phyloP scores from a whole-genome alignment of 2,113 vertebrate genomes.

The Triplophysa siluroides region DNA sequence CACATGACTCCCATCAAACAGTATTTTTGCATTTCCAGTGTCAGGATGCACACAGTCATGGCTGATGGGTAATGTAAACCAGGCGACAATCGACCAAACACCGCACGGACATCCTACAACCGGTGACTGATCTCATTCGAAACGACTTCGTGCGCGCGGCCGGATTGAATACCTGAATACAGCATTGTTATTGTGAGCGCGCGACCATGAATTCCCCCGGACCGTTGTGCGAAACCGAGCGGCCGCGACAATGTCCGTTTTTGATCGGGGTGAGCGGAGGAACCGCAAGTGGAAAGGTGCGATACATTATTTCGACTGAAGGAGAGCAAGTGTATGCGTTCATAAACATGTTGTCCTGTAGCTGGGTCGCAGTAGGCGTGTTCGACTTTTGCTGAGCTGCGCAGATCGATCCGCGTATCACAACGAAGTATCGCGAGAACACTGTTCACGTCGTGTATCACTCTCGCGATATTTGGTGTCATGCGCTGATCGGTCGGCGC shows the following conservation, averaged over 20 bases:
- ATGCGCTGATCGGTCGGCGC: too few species aligned
- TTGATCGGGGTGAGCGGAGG: conserved; percentile 93
- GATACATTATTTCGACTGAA: background rate
- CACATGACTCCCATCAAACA: background rate
- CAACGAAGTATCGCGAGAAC: too few species aligned
- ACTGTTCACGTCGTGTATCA: too few species aligned
- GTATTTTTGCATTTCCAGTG: background rate
- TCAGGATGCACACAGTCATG: background rate
- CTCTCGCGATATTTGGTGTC: too few species aligned
- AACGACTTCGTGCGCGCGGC: background rate
- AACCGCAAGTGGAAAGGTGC: conserved; percentile 92
- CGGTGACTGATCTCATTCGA: background rate
- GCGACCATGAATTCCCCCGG: conserved; percentile 72
- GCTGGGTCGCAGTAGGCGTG: too few species aligned
- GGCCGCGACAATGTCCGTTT: conserved; percentile 82
- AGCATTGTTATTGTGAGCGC: background rate
- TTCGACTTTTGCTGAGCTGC: too few species aligned
- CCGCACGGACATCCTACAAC: background rate
- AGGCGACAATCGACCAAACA: background rate
- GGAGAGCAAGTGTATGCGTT: background rate
- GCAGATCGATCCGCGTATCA: too few species aligned
- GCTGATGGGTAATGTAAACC: background rate
- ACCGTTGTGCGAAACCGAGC: conserved; percentile 69
- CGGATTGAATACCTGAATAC: background rate
- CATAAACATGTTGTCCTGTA: background rate